These are phyloP conservation scores for Phoeniculus purpureus DNA, from an alignment of 2,797 vertebrate species.

Conservation along the genomic window DNA sequence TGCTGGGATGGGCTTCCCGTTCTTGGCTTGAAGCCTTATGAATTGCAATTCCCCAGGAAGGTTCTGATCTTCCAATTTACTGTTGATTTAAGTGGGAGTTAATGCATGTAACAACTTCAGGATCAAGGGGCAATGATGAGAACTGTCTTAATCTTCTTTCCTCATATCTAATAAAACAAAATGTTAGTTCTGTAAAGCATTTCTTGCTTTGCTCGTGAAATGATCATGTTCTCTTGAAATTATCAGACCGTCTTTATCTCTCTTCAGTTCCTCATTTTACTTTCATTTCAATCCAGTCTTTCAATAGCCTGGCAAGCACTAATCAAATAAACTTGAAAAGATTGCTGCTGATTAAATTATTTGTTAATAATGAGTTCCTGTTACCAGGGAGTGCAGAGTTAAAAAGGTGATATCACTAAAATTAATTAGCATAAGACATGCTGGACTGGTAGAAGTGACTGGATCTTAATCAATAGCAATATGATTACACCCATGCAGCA, in stretches of 20 bases:
- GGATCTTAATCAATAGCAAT: constrained; percentile 95
- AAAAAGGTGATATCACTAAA: constrained; percentile 83
- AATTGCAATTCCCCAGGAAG: background rate
- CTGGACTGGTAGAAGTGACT: constrained; percentile 86
- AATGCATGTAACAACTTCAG: constrained; percentile 1
- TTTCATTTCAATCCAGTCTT: constrained; percentile 49
- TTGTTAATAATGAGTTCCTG: constrained; percentile 80
- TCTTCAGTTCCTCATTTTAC: constrained; percentile 33
- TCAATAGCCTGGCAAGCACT: constrained; percentile 43
- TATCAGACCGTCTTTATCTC: background rate
- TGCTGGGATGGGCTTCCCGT: background rate
- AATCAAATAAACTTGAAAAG: constrained; percentile 73
- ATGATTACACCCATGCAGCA: constrained; percentile 92
- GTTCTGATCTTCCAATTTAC: background rate
- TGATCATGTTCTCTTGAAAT: background rate
- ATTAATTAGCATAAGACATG: constrained; percentile 88
- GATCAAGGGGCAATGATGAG: constrained; percentile 1
- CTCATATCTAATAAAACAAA: background rate
- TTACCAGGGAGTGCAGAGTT: constrained; percentile 82
- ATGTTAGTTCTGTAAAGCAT: background rate
- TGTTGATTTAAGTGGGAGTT: background rate
- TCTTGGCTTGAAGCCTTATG: background rate
- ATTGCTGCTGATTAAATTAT: constrained; percentile 78
- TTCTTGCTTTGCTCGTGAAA: background rate
- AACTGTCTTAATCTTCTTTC: constrained; percentile 25